These are phyloP conservation scores for Limnodromus scolopaceus DNA, from an alignment of 2,797 vertebrate genomes.

Conservation along the genomic window DNA sequence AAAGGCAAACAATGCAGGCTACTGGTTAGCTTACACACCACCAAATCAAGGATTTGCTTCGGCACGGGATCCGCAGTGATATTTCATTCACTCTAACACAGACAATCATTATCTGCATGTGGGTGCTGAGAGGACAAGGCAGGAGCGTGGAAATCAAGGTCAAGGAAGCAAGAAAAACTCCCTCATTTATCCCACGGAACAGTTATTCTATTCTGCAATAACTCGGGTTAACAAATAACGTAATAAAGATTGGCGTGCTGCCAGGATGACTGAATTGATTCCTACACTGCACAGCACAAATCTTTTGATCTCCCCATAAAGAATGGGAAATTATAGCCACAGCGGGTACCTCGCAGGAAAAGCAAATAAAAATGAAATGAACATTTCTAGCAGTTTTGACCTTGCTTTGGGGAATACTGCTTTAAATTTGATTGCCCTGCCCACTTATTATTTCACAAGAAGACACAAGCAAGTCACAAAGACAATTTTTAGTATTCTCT, in stretches of 20 bases:
- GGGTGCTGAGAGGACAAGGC: constrained; percentile 36
- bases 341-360: constrained; percentile 72
- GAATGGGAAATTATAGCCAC: constrained; percentile 74
- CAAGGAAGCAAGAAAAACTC: constrained; percentile 62
- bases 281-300: constrained; percentile 64
- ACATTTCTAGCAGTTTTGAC: constrained; percentile 71
- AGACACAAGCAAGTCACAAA: constrained; percentile 61
- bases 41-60: constrained; percentile 24
- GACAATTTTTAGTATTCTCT: constrained; percentile 54
- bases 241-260: constrained; percentile 75
- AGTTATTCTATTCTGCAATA: constrained; percentile 71
- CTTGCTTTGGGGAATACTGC: constrained; percentile 63
- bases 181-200: constrained; percentile 55
- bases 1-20: not conserved
- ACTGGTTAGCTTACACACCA: not conserved
- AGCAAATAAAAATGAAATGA: constrained; percentile 78
- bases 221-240: constrained; percentile 72
- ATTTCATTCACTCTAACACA: constrained; percentile 59
- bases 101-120: constrained; percentile 60
- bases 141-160: constrained; percentile 39
- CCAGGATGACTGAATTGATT: constrained; percentile 74
- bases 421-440: constrained; percentile 72
- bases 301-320: constrained; percentile 77
- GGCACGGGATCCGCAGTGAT: constrained; percentile 13
- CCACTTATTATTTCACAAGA: constrained; percentile 63